Evolutionary conservation across 2,888 invertebrate genomes (phyloP), one percentile per base, ranked within the genome.

Genomic region (Ariolimax columbianus): DNA sequence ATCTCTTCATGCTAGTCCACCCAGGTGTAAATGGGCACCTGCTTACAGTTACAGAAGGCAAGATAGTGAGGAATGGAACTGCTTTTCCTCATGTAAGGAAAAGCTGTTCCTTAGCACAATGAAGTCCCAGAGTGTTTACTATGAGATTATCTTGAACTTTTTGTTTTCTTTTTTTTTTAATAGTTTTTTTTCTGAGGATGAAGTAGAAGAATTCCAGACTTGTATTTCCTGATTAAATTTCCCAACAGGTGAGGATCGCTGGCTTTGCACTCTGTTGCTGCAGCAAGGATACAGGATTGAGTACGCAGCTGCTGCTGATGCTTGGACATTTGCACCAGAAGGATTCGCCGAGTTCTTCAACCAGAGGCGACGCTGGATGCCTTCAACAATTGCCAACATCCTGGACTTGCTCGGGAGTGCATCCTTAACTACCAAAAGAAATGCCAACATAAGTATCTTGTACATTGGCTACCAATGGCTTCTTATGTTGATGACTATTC

Each of bases 361-460:
- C 84, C 92, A 92, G 83, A 87, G 92, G 23, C 84, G 92, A 63
- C 87, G 92, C 26, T 92, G 92, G 92, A 91, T 90, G 89, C 92
- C 92, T 17, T 92, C 92, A 6, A 92, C 92, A 11, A 88, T 92
- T 30, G 91, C 91, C 26, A 92, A 92, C 82, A 90, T 92, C 73
- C 87, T 91, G 78, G 92, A 92, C 80, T 87, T 92, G 0, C 86
- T 92, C 17, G 89, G 91, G 3, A 73, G 72, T 19, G 73, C 82
- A 23, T n/a, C 2, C 26, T 36, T 51, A n/a, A 83, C 83, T 14
- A 70, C 66, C n/a, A 83, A 77, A 36, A 83, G 77, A 23, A 83
- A 83, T 77, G 66, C 98, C 94, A 98, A 98, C 93, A 99, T 99
- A 91, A 98, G 98, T 0, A 87, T 88, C 83, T 86, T 90, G n/a